Base-by-base conservation (phyloP, 2,888 invertebrate species). In the Steinernema hermaphroditum region DNA sequence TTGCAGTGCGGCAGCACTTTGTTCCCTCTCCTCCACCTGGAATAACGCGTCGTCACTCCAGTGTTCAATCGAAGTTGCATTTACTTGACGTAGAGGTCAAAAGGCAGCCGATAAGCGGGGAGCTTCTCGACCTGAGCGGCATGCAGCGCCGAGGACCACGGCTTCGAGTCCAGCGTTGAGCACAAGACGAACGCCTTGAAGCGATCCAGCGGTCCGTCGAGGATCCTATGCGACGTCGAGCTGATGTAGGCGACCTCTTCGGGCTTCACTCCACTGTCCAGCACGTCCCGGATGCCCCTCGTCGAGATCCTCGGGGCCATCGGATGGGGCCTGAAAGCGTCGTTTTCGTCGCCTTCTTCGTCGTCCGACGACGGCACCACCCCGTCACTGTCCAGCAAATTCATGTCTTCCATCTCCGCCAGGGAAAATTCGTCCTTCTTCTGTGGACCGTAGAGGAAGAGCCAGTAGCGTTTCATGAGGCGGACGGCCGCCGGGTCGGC, bases 121-220 rank as follows among this genome's bases (percentile, higher is more conserved):
- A 73, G 43, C 29, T 44, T 70, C 34, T 72, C 72, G 12, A 19
- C 46, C 22, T 27, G 27, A 24, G 74, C 70, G 27, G 62, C 54
- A 32, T 43, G 57, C n/a, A 46, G 32, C 9, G 71, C 34, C n/a
- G 46, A 50, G n/a, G 32, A 29, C 37, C 49, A 34, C 14, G 49
- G 24, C 19, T 44, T 62, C 8, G 29, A 32, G 24, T 73, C 74
- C 41, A 72, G 19, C 16, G 29, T 72, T 12, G 74, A 41, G 27
- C 54, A 46, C 14, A 73, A 62, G 0, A 73, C 73, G 41, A 73
- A 73, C 14, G 74, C 68, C 44, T 73, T 72, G 22, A 73, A 73
- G 14, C 57, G 69, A 24, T 24, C 43, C 22, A 73, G 62, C 19
- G 69, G 71, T 6, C 44, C 46, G 29, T 54, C 62, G 50, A 73